Evolutionary conservation across 2,888 invertebrate species (phyloP).

Genomic region (Latrodectus elegans): DNA sequence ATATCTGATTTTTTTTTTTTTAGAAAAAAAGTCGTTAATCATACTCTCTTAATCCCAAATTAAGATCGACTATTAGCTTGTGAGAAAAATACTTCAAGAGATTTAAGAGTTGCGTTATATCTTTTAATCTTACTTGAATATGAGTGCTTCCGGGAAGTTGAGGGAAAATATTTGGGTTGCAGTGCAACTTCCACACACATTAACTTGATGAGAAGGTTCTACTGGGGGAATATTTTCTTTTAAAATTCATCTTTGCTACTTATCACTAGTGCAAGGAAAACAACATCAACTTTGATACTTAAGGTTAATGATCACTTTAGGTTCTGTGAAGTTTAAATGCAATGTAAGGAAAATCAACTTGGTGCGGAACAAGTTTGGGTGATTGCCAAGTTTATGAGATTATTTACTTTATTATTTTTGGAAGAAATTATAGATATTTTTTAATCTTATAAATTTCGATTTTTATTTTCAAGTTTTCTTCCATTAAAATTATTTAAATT

Average conservation of each 20-base stretch:
- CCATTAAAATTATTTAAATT: too few species aligned
- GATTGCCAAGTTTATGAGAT: not conserved
- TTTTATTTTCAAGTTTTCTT: too few species aligned
- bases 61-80: too few species aligned
- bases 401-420: not conserved
- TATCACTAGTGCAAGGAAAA: not conserved
- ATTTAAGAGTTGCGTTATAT: too few species aligned
- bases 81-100: too few species aligned
- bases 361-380: not conserved
- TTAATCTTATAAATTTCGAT: too few species aligned
- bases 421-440: too few species aligned
- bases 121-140: too few species aligned
- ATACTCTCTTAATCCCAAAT: too few species aligned
- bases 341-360: not conserved
- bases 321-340: too few species aligned
- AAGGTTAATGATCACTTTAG: not conserved
- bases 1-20: too few species aligned
- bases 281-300: not conserved
- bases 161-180: conserved; percentile 5
- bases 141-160: not conserved
- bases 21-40: too few species aligned
- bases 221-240: not conserved
- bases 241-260: not conserved
- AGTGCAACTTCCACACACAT: not conserved
- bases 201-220: not conserved